A percentile compares a stretch with the other conserved stretches of the same genome.
Conservation (phyloP, 2,113 vertebrate genomes). For the Orcinus orca region DNA sequence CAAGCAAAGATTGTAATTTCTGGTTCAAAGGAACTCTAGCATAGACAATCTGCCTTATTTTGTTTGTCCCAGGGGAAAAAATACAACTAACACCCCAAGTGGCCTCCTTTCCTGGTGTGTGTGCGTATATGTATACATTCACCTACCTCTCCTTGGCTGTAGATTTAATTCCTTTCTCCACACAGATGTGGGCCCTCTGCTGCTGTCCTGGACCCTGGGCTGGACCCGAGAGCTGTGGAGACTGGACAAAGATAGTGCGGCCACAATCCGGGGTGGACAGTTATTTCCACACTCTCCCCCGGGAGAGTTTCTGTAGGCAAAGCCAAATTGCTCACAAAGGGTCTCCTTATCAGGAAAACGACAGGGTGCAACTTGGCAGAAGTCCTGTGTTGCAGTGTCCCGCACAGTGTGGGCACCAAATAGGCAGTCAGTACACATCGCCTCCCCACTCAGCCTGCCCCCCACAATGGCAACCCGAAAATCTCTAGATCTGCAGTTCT, state of each 20-base stretch:
- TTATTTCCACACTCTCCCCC: neutral
- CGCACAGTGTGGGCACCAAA: neutral
- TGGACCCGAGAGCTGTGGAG: neutral
- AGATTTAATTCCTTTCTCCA: neutral
- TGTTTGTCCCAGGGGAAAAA: neutral
- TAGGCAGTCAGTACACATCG: accelerated
- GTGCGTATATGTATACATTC: neutral
- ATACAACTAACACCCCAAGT: neutral
- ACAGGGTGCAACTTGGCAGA: neutral
- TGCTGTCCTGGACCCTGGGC: neutral
- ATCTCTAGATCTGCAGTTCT: neutral
- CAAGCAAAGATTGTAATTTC: constrained; percentile 22
- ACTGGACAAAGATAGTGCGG: neutral
- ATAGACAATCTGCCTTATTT: constrained; percentile 28
- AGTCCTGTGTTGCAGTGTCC: neutral
- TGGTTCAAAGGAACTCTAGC: neutral
- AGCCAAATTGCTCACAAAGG: neutral
- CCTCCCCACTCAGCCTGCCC: accelerated
- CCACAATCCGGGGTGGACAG: neutral
- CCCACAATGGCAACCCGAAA: neutral
- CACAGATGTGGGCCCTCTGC: neutral
- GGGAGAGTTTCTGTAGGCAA: neutral
- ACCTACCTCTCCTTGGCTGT: neutral
- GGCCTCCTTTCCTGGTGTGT: neutral
- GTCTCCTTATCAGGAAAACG: neutral